Base-by-base conservation (phyloP, 2,888 invertebrate species). In the Macrosiphum euphorbiae region DNA sequence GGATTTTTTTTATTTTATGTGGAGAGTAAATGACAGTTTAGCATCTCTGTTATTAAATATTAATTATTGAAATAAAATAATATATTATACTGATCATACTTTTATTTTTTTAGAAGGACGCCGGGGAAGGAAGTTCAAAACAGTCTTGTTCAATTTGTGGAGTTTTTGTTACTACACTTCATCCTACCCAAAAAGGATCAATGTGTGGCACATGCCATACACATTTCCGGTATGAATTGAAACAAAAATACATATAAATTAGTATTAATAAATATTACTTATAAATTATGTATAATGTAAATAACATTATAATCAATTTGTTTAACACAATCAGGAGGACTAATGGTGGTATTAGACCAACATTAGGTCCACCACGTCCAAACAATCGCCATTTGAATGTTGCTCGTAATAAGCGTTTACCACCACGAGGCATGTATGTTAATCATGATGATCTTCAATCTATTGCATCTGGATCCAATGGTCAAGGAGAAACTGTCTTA, bases 381-480 rank as follows among this genome's bases (percentile, higher is more conserved):
- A 95, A 95, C 92, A 95, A 97, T 95, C 96, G 95, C 92, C 95
- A 95, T 67, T 95, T 95, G 91, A 95, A 95, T 87, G 95, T 95
- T 61, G 95, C 95, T 67, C 95, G 95, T 47, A 96, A 96, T 95
- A 96, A 97, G 95, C 97, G 98, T 96, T 98, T 98, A 96, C 98
- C 99, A 95, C 99, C 99, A 95, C 98, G 98, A 95, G 99, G 99
- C 96, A 99, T 99, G 98, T 98, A 98, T 97, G 98, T 99, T 96
- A 99, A 98, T 97, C 98, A 99, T 96, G 99, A 99, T 96, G 99
- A 99, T 97, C 97, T 99, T 96, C 98, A 98, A 95, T 97, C 98
- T 95, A 97, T 99, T 97, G 99, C 99, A 94, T 97, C 97, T 95
- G 97, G 97, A 95, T 97, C 97, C 94, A 96, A 97, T 95, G 97